Base-by-base conservation (phyloP, 2,888 invertebrate genomes). In the Argyra leucocephala region DNA sequence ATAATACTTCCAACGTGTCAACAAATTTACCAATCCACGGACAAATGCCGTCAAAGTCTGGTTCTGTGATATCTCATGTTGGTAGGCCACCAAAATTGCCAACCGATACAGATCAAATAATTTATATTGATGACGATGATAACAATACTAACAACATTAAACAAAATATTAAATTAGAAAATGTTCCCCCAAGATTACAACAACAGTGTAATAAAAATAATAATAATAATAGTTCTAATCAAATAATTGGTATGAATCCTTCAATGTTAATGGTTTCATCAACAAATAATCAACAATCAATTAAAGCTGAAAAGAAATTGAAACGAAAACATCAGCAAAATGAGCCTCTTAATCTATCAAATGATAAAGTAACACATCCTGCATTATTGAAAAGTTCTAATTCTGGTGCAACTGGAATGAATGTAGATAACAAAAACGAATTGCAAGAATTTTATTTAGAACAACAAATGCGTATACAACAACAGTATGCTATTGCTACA, bases 1-100 rank as follows among this genome's bases (percentile, higher is more conserved):
- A 66, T 18, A 69, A 67, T 23, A 67, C 66, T n/a, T 65, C 69
- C 0, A 69, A 69, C 61, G 66, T 68, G 10, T 66, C 69, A 18
- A 23, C 70, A 36, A 70, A 69, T 5, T 67, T 67, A 57, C 68
- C 69, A 58, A 62, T 58, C 5, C 64, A 66, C 9, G 36, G 58
- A 5, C 64, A 63, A 62, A 58, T 37, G 15, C 22, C 58, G 15
- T 61, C 61, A 26, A 63, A 59, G 23, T 62, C 64, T 18, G 48
- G 48, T 15, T 18, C 48, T 2, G 5, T 48, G 6, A 48, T 48
- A 48, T 18, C 48, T 48, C 48, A 48, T 2, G n/a, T 48, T 48
- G 15, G 18, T 18, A 48, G 15, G 5, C 9, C 18, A 48, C 48
- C n/a, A n/a, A 48, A 21, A n/a, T n/a, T 31, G 9, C n/a, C 22